Conservation (phyloP, 2,797 vertebrate species). For the Etheostoma nigrum region DNA sequence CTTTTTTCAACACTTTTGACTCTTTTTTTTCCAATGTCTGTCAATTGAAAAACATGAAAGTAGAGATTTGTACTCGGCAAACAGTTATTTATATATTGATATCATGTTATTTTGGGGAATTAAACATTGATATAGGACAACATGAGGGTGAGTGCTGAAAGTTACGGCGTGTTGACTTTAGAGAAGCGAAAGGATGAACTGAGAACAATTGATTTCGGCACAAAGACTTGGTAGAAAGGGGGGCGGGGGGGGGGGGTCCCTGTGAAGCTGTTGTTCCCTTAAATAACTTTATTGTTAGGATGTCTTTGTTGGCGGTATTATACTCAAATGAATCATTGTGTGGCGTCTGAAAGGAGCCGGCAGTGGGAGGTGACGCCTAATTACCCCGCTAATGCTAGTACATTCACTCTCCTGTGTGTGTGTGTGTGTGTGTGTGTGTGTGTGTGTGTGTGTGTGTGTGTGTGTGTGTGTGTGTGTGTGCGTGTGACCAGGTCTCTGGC, state of each 20-base stretch:
- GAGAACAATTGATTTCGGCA: slow-evolving; percentile 66
- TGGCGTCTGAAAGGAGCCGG: slow-evolving; percentile 1
- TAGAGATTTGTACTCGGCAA: no score
- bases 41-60: no score
- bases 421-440: no score
- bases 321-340: slow-evolving; percentile 62
- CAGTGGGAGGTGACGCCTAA: slow-evolving; percentile 55
- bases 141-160: slow-evolving; percentile 6
- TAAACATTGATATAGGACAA: no score
- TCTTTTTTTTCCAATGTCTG: no score
- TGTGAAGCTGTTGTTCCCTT: slow-evolving; percentile 54
- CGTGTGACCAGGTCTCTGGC: no score
- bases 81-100: no score
- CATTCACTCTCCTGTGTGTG: no score
- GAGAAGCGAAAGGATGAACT: slow-evolving; percentile 38
- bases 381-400: slow-evolving; percentile 36
- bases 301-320: slow-evolving; percentile 27
- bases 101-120: no score
- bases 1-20: no score
- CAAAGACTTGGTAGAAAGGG: slow-evolving; percentile 43
- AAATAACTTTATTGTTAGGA: slow-evolving; percentile 68
- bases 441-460: no score
- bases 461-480: no score
- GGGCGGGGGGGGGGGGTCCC: slow-evolving; percentile 11
- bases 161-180: not conserved